phyloP scores from a whole-genome alignment of 2,113 vertebrate genomes.

The Passer domesticus region DNA sequence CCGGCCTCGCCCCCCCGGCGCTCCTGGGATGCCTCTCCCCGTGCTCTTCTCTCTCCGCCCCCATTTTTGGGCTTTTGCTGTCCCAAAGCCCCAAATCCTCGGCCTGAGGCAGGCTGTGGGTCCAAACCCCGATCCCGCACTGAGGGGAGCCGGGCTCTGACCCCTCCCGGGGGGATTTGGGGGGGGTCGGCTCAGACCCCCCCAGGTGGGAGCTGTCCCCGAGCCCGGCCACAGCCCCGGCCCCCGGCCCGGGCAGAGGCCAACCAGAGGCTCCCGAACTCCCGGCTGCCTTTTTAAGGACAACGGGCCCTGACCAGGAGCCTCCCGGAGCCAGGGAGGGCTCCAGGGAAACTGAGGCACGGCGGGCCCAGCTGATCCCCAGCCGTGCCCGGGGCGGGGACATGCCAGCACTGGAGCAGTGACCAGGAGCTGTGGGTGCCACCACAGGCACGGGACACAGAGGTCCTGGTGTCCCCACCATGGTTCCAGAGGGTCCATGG shows the following conservation, averaged over 20 bases:
- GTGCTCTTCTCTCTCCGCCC: neutral
- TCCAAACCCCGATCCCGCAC: rapidly evolving
- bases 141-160: rapidly evolving
- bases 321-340: rapidly evolving
- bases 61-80: neutral
- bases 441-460: neutral
- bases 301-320: neutral
- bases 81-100: neutral
- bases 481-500: rapidly evolving
- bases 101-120: rapidly evolving
- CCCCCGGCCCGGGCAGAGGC: neutral
- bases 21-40: neutral
- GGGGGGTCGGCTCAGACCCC: neutral
- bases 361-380: rapidly evolving
- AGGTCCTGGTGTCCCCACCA: neutral
- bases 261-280: neutral
- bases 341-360: neutral
- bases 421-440: neutral
- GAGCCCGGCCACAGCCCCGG: rapidly evolving
- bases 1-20: rapidly evolving
- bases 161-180: neutral
- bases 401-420: rapidly evolving
- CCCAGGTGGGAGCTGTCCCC: neutral
- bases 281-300: constrained; percentile 49
- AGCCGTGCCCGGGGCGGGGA: neutral